Percentiles rank a stretch among this genome's conserved stretches.
These are phyloP conservation scores for Polyploca ridens DNA, from an alignment of 2,888 invertebrate species.

Conservation along the genomic window DNA sequence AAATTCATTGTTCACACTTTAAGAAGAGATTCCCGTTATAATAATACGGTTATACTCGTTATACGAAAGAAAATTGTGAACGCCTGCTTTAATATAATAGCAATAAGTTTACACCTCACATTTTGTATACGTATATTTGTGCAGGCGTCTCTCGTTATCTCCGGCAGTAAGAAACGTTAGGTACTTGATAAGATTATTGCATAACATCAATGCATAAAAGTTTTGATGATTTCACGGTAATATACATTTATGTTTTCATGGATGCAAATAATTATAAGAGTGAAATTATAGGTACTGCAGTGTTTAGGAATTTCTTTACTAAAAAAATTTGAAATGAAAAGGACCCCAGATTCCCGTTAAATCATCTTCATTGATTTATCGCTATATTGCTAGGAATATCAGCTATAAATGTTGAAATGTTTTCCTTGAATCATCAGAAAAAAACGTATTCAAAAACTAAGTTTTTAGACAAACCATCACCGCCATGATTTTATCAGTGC, in stretches of 20 bases:
- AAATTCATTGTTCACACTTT: constrained; percentile 32
- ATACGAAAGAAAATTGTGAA: constrained; percentile 40
- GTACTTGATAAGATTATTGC: constrained; percentile 17
- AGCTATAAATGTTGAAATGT: background rate
- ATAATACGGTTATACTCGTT: constrained; percentile 35
- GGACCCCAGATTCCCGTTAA: background rate
- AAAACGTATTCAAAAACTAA: background rate
- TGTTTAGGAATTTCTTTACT: background rate
- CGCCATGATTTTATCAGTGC: background rate
- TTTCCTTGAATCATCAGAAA: background rate
- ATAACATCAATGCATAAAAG: constrained; percentile 39
- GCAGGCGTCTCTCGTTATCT: constrained; percentile 42
- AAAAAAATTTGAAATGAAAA: background rate
- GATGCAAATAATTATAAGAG: background rate
- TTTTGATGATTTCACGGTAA: constrained; percentile 57
- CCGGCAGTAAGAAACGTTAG: constrained; percentile 31
- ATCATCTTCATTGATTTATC: background rate
- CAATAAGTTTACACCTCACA: constrained; percentile 43
- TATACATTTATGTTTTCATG: constrained; percentile 39
- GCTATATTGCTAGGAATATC: background rate
- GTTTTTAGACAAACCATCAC: background rate
- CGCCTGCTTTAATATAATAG: constrained; percentile 56
- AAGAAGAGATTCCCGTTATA: constrained; percentile 24
- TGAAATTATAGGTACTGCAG: background rate
- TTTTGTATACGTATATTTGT: constrained; percentile 32